Base-by-base conservation (phyloP, 2,888 invertebrate genomes). In the Thysanoteuthis rhombus region DNA sequence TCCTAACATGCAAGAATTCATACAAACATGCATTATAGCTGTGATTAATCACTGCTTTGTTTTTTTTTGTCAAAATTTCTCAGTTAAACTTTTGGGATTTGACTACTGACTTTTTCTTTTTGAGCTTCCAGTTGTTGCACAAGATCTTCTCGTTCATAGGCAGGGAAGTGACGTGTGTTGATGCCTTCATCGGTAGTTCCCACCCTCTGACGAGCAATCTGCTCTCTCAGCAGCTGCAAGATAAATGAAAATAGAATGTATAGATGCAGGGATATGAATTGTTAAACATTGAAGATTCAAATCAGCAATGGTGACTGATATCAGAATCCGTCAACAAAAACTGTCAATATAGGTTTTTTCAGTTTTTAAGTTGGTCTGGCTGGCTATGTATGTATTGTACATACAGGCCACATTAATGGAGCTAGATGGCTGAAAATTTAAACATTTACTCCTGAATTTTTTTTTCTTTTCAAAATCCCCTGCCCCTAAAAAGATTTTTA, bases 81-180 rank as follows among this genome's bases (percentile, higher is more conserved):
- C 1, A n/a, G n/a, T n/a, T 75, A 75, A 75, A 75, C 8, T 10
- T 75, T 36, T 25, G 22, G 0, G 58, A 75, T 10, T 22, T 92
- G n/a, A 42, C n/a, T 28, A 90, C 90, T 92, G 96, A 98, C 98
- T 97, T 98, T 98, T 95, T 98, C 97, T 95, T 98, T 98, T 94
- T 98, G 97, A 47, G 96, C 97, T 97, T 98, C 98, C 91, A 98
- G 97, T 96, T 98, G 98, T 95, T 98, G 98, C 16, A 98, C 98
- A 94, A 98, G 97, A 95, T 98, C 98, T 96, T 98, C 98, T 96
- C 98, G 97, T 95, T 98, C 97, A 96, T 98, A 98, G 93, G 97
- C 97, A 2, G 97, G 97, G 94, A 98, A 97, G 94, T 97, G 97
- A 47, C 97, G 95, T 8, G 96, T 96, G 92, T 96, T 97, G 94